Evolutionary conservation across 1,140 invertebrate genomes (phyloP), one percentile per base, ranked within the genome.

Genomic region (Bombus confusus): DNA sequence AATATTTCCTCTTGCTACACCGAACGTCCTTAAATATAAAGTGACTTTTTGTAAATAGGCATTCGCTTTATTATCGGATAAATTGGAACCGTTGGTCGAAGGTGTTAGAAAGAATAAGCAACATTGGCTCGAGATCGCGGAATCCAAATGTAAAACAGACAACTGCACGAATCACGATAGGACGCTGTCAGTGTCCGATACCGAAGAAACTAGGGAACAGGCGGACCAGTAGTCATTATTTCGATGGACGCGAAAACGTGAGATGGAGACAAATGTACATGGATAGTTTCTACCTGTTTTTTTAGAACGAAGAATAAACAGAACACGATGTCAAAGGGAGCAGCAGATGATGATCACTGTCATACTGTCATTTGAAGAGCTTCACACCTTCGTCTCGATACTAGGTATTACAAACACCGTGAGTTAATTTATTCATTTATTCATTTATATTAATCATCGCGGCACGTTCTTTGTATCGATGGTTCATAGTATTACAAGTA

Each of bases 91-190:
- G 15, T 95, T 99, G 91, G 96, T 98, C 0, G 97, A 98, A 75
- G 98, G 98, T 22, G 98, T 99, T n/a, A 95, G 96, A 73, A 95
- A 96, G 80, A 99, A 99, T 94, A 96, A 98, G 80, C 95, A 96
- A 31, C 97, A 98, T 89, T 99, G 98, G 98, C 95, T 98, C 72
- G 96, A 97, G 86, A 95, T 98, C 66, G 96, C 98, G 9, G 96
- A 96, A 85, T 95, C 28, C 43, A 85, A 80, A n/a, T 87, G 80
- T 64, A 75, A 90, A 39, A 86, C 86, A 25, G 92, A 94, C 43
- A 94, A 93, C 80, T 94, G 93, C 64, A 95, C 94, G n/a, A 94
- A 95, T 81, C 94, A 95, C 84, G 93, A 94, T 84, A 94, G 94
- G 94, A 92, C 92, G 80, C 68, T 85, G 5, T 84, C 92, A 39